Conservation (phyloP, 2,797 vertebrate genomes). For the Urocyon cinereoargenteus region DNA sequence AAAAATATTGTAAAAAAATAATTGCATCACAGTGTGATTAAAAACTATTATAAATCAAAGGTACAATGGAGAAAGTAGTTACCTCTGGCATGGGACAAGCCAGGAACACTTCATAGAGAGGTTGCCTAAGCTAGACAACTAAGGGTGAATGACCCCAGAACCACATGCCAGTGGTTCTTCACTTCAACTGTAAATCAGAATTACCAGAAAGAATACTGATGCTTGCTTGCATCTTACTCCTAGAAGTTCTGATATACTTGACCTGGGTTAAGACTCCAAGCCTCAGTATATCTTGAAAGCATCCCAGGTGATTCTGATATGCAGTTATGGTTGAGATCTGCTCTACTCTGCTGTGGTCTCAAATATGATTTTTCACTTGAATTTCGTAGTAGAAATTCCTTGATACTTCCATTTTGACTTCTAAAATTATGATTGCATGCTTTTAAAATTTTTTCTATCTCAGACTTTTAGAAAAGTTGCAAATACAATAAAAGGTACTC, state of each 20-base stretch:
- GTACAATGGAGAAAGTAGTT: neutral
- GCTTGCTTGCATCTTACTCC: neutral
- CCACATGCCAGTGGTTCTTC: neutral
- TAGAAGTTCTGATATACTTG: neutral
- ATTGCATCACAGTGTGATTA: neutral
- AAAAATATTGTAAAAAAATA: neutral
- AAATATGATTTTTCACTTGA: constrained; percentile 60
- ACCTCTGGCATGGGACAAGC: neutral
- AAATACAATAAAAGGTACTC: neutral
- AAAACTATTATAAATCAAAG: neutral
- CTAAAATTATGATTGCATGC: constrained; percentile 21
- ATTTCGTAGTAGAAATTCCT: constrained; percentile 12
- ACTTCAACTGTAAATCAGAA: neutral
- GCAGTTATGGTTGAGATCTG: neutral
- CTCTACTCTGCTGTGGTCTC: neutral
- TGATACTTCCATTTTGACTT: constrained; percentile 47
- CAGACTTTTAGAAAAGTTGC: neutral
- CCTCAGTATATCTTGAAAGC: neutral
- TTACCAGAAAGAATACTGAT: neutral
- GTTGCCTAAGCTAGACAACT: neutral
- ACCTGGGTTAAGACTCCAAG: neutral
- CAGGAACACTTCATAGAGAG: neutral
- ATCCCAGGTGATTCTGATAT: neutral
- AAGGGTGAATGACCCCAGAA: neutral
- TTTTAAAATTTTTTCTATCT: neutral